phyloP scores from a whole-genome alignment of 2,113 vertebrate genomes.

The Hippocampus zosterae region DNA sequence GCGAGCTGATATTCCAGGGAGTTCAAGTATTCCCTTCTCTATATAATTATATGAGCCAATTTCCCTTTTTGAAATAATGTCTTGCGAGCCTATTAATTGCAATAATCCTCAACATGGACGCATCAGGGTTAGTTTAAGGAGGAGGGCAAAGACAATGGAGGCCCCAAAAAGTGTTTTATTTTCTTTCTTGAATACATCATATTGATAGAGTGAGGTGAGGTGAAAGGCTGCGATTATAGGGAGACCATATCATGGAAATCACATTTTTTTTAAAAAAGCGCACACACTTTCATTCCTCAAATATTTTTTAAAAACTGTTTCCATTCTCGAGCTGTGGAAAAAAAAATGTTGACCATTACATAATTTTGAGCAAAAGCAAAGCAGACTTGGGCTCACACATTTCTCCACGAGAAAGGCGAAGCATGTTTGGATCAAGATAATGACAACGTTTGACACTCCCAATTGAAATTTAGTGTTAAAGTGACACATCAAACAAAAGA shows the following conservation, averaged over 20 bases:
- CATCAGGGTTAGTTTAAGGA: constrained; percentile 44
- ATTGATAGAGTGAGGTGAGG: background rate
- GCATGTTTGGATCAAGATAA: too few relatives aligned
- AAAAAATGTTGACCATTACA: too few relatives aligned
- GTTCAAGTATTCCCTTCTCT: constrained; percentile 73
- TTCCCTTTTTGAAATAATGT: constrained; percentile 75
- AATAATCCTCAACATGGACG: constrained; percentile 69
- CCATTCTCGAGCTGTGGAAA: too few relatives aligned
- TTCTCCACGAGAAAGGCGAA: too few relatives aligned
- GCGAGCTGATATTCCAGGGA: constrained; percentile 74
- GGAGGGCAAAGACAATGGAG: constrained; percentile 18
- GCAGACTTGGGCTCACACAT: too few relatives aligned
- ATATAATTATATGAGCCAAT: constrained; percentile 75
- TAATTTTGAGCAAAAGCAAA: too few relatives aligned
- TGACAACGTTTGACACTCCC: too few relatives aligned
- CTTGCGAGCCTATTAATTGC: constrained; percentile 73
- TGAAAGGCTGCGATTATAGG: background rate
- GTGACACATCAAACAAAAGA: background rate
- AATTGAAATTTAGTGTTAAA: background rate
- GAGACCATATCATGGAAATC: too few relatives aligned
- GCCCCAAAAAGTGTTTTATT: constrained; percentile 1
- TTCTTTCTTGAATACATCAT: background rate
- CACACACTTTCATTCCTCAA: too few relatives aligned
- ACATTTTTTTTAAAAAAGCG: too few relatives aligned
- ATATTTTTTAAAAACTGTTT: too few relatives aligned